Conservation (phyloP, 2,888 invertebrate genomes). For the Ariolimax columbianus region DNA sequence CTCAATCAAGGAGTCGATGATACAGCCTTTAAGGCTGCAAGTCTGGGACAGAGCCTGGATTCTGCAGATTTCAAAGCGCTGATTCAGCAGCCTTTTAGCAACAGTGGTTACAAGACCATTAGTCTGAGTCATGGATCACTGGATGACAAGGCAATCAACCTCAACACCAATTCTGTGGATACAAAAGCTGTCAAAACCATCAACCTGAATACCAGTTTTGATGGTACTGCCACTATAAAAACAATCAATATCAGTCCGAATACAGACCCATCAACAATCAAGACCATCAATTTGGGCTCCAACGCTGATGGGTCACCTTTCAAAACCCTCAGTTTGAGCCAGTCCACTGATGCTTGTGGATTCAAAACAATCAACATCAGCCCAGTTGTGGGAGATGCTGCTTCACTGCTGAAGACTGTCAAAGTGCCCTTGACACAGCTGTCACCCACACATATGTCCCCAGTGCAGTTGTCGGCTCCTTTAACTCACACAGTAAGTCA, state of each 20-base stretch:
- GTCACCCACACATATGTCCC: constrained; percentile 44
- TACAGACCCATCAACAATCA: constrained; percentile 30
- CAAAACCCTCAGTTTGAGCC: constrained; percentile 45
- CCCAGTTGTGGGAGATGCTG: constrained; percentile 26
- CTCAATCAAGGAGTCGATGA: constrained; percentile 55
- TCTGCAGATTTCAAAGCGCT: constrained; percentile 21
- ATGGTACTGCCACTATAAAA: constrained; percentile 35
- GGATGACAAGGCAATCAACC: constrained; percentile 26
- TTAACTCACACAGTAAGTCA: constrained; percentile 48
- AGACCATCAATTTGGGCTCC: constrained; percentile 52
- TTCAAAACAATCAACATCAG: constrained; percentile 38
- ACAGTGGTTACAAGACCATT: constrained; percentile 28
- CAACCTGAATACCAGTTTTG: constrained; percentile 40
- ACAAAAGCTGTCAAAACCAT: constrained; percentile 27
- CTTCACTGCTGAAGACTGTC: constrained; percentile 46
- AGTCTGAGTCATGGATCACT: constrained; percentile 35
- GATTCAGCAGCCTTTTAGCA: constrained; percentile 36
- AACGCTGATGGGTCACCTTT: constrained; percentile 41
- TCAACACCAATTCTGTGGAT: constrained; percentile 35
- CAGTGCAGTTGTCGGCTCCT: constrained; percentile 47
- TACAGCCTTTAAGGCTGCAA: constrained; percentile 57
- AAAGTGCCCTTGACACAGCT: constrained; percentile 53
- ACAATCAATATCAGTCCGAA: constrained; percentile 35
- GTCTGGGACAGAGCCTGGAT: constrained; percentile 54
- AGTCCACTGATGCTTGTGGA: constrained; percentile 4